Evolutionary conservation across 2,888 invertebrate genomes (phyloP).

Genomic region (Drosophila siamana): DNA sequence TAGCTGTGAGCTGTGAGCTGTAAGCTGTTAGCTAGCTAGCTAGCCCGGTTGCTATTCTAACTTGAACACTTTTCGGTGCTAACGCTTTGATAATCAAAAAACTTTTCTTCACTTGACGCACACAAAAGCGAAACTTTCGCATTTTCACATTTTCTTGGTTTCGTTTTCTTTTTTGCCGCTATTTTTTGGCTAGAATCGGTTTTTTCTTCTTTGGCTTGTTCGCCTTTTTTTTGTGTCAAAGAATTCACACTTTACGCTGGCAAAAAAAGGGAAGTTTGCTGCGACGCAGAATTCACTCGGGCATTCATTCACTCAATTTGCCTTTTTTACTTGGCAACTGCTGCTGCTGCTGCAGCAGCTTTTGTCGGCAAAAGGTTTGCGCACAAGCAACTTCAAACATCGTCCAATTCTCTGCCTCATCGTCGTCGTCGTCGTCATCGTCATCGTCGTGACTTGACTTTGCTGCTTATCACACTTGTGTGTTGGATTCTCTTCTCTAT

Average conservation of each 20-base stretch:
- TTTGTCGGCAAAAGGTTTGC: constrained; percentile 44
- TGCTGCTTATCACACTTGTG: constrained; percentile 69
- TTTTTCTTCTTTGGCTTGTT: background rate
- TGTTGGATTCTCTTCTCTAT: constrained; percentile 31
- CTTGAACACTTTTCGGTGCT: constrained; percentile 76
- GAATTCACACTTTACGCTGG: constrained; percentile 68
- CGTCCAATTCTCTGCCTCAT: constrained; percentile 3
- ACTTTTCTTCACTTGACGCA: constrained; percentile 74
- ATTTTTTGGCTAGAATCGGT: background rate
- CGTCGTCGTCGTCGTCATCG: constrained; percentile 33
- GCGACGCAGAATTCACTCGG: constrained; percentile 59
- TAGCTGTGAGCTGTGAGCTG: constrained; percentile 49
- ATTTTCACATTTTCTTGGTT: constrained; percentile 45
- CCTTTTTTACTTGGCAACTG: constrained; percentile 63
- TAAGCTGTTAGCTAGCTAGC: constrained; percentile 23
- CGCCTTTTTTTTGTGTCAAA: constrained; percentile 41
- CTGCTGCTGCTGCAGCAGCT: constrained; percentile 22
- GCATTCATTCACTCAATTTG: constrained; percentile 81
- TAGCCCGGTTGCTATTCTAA: constrained; percentile 52
- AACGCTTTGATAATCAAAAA: constrained; percentile 81
- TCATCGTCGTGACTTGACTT: constrained; percentile 47
- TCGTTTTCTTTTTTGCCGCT: constrained; percentile 11
- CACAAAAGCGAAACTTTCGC: constrained; percentile 75
- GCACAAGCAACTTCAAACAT: constrained; percentile 13
- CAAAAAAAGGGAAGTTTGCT: constrained; percentile 33